These are phyloP conservation scores for Brachypalpus laphriformis DNA, from an alignment of 2,888 invertebrate species.

Conservation along the genomic window DNA sequence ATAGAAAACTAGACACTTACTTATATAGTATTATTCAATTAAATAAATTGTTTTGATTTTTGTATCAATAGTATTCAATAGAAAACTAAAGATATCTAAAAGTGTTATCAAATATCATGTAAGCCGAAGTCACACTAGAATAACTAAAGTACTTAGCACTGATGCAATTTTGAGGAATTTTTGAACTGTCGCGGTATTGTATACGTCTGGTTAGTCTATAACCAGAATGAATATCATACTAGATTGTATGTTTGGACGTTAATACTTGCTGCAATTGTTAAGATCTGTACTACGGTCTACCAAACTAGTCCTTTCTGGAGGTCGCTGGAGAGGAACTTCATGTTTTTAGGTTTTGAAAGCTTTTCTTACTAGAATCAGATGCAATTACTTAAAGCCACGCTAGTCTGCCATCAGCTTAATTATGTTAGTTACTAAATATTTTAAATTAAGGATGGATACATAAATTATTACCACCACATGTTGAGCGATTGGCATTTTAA, in stretches of 20 bases:
- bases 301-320: not conserved
- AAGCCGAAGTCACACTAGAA: conserved; percentile 12
- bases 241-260: not conserved
- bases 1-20: conserved; percentile 16
- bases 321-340: not conserved
- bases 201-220: too few species aligned
- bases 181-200: too few species aligned
- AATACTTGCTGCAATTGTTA: not conserved
- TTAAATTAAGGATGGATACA: conserved; percentile 49
- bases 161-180: too few species aligned
- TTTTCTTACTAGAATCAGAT: not conserved
- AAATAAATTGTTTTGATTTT: not conserved
- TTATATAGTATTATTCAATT: not conserved
- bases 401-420: conserved; percentile 4
- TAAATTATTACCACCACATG: conserved; percentile 19
- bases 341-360: not conserved
- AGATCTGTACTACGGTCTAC: not conserved
- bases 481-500: conserved; percentile 49
- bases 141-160: not conserved
- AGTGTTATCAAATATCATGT: conserved; percentile 10
- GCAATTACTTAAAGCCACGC: not conserved
- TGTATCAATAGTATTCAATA: not conserved
- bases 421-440: conserved; percentile 36
- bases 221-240: not conserved
- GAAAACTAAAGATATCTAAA: conserved; percentile 11